Evolutionary conservation across 1,140 invertebrate genomes (phyloP).

Genomic region (Drosophila nigromelanica): DNA sequence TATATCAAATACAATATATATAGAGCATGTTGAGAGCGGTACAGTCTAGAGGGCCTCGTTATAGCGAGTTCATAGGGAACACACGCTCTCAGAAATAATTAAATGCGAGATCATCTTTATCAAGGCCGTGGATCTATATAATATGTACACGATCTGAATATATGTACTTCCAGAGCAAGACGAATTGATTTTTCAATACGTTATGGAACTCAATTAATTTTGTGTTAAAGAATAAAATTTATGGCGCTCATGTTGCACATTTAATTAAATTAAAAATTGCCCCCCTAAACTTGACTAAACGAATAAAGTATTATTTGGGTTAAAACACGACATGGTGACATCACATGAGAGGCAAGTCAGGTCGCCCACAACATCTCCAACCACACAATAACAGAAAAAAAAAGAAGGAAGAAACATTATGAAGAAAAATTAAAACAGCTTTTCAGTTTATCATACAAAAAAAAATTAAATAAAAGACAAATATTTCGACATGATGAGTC

Average conservation of each 20-base stretch:
- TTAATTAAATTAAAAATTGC: conserved; percentile 66
- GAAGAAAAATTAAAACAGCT: conserved; percentile 32
- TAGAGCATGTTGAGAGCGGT: conserved; percentile 11
- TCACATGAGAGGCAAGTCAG: conserved; percentile 60
- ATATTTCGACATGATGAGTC: conserved; percentile 71
- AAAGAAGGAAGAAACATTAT: too few relatives aligned
- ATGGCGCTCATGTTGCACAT: conserved; percentile 43
- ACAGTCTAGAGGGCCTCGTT: conserved; percentile 39
- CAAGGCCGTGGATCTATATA: conserved; percentile 66
- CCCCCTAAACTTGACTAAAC: conserved; percentile 22
- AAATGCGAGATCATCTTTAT: conserved; percentile 66
- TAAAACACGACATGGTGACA: conserved; percentile 70
- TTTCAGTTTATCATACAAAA: conserved; percentile 37
- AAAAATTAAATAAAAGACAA: conserved; percentile 42
- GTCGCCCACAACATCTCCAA: conserved; percentile 51
- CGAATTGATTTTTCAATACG: conserved; percentile 29
- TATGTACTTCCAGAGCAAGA: conserved; percentile 27
- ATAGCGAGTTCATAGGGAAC: conserved; percentile 52
- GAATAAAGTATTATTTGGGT: conserved; percentile 61
- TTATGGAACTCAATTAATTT: conserved; percentile 1
- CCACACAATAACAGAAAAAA: conserved; percentile 20
- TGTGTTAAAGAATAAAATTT: conserved; percentile 19
- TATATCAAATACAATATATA: conserved; percentile 1
- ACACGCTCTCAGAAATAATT: conserved; percentile 36
- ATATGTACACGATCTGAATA: conserved; percentile 20